phyloP scores from a whole-genome alignment of 2,797 vertebrate species.

The Pangasius larnaudii region DNA sequence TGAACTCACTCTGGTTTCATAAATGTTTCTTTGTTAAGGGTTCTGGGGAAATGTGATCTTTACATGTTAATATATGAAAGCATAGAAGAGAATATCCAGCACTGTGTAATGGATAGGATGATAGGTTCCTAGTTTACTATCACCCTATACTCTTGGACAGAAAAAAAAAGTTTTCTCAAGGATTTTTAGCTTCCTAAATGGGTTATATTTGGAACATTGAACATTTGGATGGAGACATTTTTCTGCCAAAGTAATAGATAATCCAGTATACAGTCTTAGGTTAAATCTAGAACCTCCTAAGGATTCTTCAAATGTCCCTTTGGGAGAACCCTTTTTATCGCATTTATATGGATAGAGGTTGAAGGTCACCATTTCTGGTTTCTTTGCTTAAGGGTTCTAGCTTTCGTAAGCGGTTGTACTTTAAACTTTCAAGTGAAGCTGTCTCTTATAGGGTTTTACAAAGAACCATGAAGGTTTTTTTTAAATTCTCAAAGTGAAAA shows the following conservation, averaged over 20 bases:
- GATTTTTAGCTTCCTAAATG: background rate
- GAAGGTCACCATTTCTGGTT: background rate
- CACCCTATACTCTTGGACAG: background rate
- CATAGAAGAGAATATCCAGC: background rate
- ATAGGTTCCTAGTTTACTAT: too few species aligned
- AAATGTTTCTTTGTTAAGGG: background rate
- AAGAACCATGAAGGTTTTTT: background rate
- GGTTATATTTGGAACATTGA: background rate
- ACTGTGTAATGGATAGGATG: background rate
- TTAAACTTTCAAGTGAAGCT: background rate
- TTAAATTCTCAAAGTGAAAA: background rate
- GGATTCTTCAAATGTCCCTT: background rate
- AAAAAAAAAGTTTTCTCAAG: background rate
- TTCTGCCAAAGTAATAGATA: background rate
- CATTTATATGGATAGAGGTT: background rate
- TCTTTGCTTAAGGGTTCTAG: background rate
- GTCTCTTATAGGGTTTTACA: background rate
- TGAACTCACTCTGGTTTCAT: background rate
- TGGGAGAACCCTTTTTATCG: background rate
- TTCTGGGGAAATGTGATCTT: background rate
- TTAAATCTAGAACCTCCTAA: background rate
- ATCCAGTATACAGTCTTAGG: background rate
- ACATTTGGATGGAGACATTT: background rate
- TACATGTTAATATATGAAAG: background rate
- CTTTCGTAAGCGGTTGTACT: background rate